phyloP scores from a whole-genome alignment of 2,888 invertebrate genomes.

The Strigamia maritima region DNA sequence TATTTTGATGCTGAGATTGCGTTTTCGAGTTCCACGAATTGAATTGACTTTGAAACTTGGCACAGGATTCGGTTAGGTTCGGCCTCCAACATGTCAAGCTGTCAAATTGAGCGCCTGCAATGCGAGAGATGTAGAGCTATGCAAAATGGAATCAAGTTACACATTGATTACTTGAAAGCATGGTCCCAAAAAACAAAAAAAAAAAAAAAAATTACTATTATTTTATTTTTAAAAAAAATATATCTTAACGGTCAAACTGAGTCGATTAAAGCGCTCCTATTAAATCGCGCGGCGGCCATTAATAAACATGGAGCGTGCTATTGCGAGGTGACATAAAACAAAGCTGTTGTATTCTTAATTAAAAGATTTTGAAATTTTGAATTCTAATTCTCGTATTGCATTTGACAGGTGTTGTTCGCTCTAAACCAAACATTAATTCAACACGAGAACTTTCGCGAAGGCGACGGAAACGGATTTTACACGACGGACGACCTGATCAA shows the following conservation, averaged over 20 bases:
- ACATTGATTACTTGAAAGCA: slow-evolving; percentile 4
- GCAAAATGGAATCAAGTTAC: slow-evolving; percentile 4
- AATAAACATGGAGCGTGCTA: too few relatives aligned
- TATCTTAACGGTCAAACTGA: too few relatives aligned
- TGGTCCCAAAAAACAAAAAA: too few relatives aligned
- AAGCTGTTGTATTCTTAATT: too few relatives aligned
- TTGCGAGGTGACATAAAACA: too few relatives aligned
- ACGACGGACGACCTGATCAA: slow-evolving; percentile 54
- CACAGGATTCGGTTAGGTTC: too few relatives aligned
- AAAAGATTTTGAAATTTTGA: neutral
- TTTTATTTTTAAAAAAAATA: neutral
- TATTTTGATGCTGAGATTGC: neutral
- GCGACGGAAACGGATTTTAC: slow-evolving; percentile 46
- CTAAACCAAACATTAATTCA: slow-evolving; percentile 54
- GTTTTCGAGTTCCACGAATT: neutral
- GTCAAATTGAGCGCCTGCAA: neutral
- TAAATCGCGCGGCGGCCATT: too few relatives aligned
- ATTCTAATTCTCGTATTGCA: too few relatives aligned
- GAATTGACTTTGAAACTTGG: slow-evolving; percentile 9
- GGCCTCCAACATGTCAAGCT: neutral
- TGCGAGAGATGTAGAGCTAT: neutral
- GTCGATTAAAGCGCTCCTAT: neutral
- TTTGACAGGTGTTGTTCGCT: slow-evolving; percentile 54
- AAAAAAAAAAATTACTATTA: neutral
- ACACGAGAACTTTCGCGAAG: slow-evolving; percentile 51